Evolutionary conservation across 2,797 vertebrate genomes (phyloP).

Genomic region (Amniataba percoides): DNA sequence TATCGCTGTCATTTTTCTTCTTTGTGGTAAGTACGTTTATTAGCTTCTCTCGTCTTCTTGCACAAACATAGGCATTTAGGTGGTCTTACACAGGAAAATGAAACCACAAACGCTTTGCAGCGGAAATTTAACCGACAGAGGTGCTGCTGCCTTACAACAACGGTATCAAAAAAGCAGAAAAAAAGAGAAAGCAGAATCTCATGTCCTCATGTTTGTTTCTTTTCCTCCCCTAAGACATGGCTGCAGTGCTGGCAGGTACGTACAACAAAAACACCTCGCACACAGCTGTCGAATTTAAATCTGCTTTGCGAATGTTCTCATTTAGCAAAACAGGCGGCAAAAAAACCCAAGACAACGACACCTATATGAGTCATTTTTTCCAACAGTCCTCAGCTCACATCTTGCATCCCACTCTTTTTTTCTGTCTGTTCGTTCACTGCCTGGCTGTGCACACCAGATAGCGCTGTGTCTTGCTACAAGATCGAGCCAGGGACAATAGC

Average conservation of each 20-base stretch:
- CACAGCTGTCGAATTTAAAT: not conserved
- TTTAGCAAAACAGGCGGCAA: not conserved
- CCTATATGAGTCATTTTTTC: conserved; percentile 45
- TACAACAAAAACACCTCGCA: not conserved
- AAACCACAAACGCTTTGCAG: conserved; percentile 52
- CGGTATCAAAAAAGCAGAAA: not conserved
- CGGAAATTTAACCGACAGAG: conserved; percentile 49
- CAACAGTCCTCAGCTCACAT: conserved; percentile 16
- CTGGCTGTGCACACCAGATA: conserved; percentile 56
- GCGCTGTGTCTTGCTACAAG: conserved; percentile 73
- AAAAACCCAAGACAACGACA: not conserved
- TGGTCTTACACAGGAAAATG: conserved; percentile 71
- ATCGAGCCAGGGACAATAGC: conserved; percentile 78
- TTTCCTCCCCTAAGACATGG: conserved; percentile 48
- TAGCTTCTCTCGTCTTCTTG: not conserved
- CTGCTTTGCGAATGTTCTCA: not conserved
- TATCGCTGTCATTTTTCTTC: conserved; percentile 26
- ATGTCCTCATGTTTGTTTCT: conserved; percentile 13
- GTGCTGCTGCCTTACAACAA: not conserved
- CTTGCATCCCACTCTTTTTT: conserved; percentile 39
- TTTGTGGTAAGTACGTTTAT: conserved; percentile 71
- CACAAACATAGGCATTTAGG: not conserved
- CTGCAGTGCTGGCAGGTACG: conserved; percentile 50
- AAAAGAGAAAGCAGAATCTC: not conserved
- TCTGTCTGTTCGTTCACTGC: conserved; percentile 20